Percentiles rank a stretch among this genome's conserved stretches.
Conservation (phyloP, 2,113 vertebrate species). For the Aspidoscelis tigris region DNA sequence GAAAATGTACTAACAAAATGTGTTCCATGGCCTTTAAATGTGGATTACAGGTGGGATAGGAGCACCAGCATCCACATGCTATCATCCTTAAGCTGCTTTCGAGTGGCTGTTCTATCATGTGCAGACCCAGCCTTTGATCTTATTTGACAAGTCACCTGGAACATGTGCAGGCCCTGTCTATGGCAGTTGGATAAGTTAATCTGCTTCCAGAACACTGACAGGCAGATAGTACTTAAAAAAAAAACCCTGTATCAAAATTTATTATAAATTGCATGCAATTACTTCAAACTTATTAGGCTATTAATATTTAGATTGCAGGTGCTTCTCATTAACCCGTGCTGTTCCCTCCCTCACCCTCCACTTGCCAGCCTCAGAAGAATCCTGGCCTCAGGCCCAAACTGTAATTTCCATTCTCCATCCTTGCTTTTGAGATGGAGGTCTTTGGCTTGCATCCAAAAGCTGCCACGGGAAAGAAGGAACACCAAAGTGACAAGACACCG, state of each 20-base stretch:
- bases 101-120: too few species aligned
- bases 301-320: not conserved
- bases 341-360: not conserved
- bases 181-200: not conserved
- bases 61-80: too few species aligned
- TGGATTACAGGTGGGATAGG: too few species aligned
- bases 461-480: not conserved
- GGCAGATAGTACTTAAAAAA: not conserved
- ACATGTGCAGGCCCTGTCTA: not conserved
- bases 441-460: conserved; percentile 9
- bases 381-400: not conserved
- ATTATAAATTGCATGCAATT: not conserved
- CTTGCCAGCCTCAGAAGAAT: too few species aligned
- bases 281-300: not conserved
- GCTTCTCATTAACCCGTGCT: not conserved
- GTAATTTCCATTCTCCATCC: conserved; percentile 28
- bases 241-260: not conserved
- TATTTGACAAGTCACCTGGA: not conserved
- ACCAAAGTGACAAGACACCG: not conserved
- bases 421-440: not conserved
- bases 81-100: too few species aligned
- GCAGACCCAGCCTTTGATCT: too few species aligned
- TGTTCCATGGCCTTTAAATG: too few species aligned
- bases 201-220: not conserved
- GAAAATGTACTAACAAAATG: too few species aligned